Percentiles rank a stretch among this genome's conserved stretches.
phyloP scores from a whole-genome alignment of 2,113 vertebrate species.

The Atrichornis clamosus region DNA sequence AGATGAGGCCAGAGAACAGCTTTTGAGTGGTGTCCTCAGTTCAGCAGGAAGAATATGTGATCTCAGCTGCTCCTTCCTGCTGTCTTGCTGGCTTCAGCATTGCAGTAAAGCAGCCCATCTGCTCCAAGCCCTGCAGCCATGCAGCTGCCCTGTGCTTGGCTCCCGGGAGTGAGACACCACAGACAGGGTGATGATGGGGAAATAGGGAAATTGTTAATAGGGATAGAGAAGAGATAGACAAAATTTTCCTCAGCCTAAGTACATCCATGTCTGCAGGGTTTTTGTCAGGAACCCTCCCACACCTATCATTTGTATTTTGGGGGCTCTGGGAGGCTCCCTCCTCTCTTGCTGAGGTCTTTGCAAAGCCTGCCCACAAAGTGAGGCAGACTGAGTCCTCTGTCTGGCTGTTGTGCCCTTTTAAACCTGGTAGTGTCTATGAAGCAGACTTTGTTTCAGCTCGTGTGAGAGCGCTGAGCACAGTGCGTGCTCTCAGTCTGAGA shows the following conservation, averaged over 20 bases:
- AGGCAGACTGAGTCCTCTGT: neutral
- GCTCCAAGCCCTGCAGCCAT: neutral
- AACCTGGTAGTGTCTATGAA: neutral
- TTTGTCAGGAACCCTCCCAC: neutral
- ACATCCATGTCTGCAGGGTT: neutral
- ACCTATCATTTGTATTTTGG: neutral
- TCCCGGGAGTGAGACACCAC: neutral
- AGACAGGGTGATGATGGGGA: neutral
- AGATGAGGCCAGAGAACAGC: neutral
- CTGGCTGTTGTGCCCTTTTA: neutral
- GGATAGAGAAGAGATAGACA: neutral
- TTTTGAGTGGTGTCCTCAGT: neutral
- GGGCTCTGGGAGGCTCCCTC: neutral
- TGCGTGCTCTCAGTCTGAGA: neutral
- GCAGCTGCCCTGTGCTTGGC: slow-evolving; percentile 11
- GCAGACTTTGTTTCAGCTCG: neutral
- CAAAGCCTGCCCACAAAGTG: neutral
- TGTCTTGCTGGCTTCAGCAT: neutral
- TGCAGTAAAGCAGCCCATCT: neutral
- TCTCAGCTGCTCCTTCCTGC: slow-evolving; percentile 30
- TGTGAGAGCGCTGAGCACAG: neutral
- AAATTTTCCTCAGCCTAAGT: neutral
- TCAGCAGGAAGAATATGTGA: slow-evolving; percentile 11
- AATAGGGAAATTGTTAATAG: neutral
- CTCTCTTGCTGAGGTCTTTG: neutral